A percentile compares a stretch with the other conserved stretches of the same genome.
phyloP scores from a whole-genome alignment of 1,140 invertebrate species.

The Drosophila nannoptera region DNA sequence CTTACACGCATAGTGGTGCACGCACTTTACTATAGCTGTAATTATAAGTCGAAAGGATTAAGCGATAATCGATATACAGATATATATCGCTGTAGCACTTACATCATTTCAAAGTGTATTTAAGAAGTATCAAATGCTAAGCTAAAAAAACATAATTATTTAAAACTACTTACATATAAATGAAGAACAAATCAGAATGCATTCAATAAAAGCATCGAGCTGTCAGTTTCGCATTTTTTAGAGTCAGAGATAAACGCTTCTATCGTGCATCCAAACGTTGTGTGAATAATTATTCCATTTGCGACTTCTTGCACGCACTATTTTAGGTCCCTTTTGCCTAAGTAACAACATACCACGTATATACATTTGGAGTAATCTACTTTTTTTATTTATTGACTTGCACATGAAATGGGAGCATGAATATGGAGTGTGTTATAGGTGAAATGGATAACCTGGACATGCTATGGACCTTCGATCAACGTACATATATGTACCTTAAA shows the following conservation, averaged over 20 bases:
- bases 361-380: not conserved
- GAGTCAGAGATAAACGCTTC: not conserved
- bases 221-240: slow-evolving; percentile 7
- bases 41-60: slow-evolving; percentile 30
- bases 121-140: slow-evolving; percentile 30
- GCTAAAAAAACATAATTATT: slow-evolving; percentile 35
- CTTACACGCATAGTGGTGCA: slow-evolving; percentile 23
- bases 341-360: not conserved
- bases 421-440: slow-evolving; percentile 26
- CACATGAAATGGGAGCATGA: not conserved
- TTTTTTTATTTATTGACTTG: slow-evolving; percentile 1
- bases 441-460: slow-evolving; percentile 12
- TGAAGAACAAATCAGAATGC: slow-evolving; percentile 36
- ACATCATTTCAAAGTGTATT: slow-evolving; percentile 34
- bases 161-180: slow-evolving; percentile 36
- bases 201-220: slow-evolving; percentile 41
- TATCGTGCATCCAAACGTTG: too few relatives aligned
- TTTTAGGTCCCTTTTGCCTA: not conserved
- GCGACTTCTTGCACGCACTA: not conserved
- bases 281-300: not conserved
- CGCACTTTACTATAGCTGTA: slow-evolving; percentile 41
- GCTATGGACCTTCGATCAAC: slow-evolving; percentile 12
- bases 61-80: slow-evolving; percentile 31
- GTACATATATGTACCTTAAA: slow-evolving; percentile 16
- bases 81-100: slow-evolving; percentile 57